Base-by-base conservation (phyloP, 2,113 vertebrate genomes). In the Anseranas semipalmata region DNA sequence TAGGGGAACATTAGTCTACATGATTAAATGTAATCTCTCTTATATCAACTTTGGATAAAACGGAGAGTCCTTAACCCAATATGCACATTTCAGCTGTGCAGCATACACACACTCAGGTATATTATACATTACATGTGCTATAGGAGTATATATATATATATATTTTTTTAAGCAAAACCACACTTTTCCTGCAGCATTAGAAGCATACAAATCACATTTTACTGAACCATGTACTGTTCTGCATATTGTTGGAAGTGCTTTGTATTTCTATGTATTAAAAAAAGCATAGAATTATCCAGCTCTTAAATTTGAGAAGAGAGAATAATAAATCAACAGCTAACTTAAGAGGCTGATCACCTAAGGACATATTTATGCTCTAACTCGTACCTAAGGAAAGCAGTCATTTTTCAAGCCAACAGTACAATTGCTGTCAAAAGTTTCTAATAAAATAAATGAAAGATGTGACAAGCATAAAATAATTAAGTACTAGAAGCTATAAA, bases 281-380 rank as follows among this genome's bases (percentile, higher is more conserved):
- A 71, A 32, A 10, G 3, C 21, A 85, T 3, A 56, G 35, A 79
- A 93, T 32, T 75, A 77, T 32, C 10, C 45, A 89, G n/a, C 28
- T 81, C 25, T 46, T 87, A 67, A n/a, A 94, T 84, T 45, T 71
- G 32, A 74, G n/a, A 59, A 43, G 16, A 48, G 18, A 63, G 60
- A 85, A 28, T 24, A 91, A 91, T 91, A 85, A 89, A 93, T 87
- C 55, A 84, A 81, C 86, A 62, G 56, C 20, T 77, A 74, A 91
- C 21, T 37, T 58, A 66, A 77, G n/a, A 90, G 13, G 71, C 37
- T 71, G 65, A 78, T 86, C 50, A 84, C 86, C 79, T 74, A 67
- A 92, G 63, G 53, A 95, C 59, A 88, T 18, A 89, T 65, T 90
- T 63, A 55, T 53, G 76, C 19, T 86, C 39, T 73, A 92, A 24